Percentiles rank a stretch among this genome's conserved stretches.
These are phyloP conservation scores for Ophraella communa DNA, from an alignment of 2,888 invertebrate species.

Conservation along the genomic window DNA sequence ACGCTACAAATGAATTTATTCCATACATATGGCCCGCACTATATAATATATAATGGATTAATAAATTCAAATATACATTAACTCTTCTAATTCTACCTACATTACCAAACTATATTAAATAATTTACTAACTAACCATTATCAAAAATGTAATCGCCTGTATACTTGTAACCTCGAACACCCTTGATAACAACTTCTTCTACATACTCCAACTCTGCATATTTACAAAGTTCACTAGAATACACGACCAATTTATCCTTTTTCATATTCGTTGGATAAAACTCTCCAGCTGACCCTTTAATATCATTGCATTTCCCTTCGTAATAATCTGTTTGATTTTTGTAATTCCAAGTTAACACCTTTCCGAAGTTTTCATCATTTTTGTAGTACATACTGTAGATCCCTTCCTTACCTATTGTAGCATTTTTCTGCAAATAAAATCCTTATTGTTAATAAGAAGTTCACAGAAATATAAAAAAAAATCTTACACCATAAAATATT, in stretches of 20 bases:
- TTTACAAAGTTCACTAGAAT: slow-evolving; percentile 78
- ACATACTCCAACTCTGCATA: slow-evolving; percentile 69
- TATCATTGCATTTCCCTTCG: slow-evolving; percentile 65
- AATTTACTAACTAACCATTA: slow-evolving; percentile 63
- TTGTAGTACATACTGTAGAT: slow-evolving; percentile 78
- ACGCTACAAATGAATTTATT: too few relatives aligned
- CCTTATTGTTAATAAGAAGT: background rate
- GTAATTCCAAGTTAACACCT: slow-evolving; percentile 75
- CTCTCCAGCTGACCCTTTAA: slow-evolving; percentile 81
- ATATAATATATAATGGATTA: too few relatives aligned
- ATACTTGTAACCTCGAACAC: slow-evolving; percentile 72
- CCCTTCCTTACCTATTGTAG: slow-evolving; percentile 74
- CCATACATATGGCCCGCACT: too few relatives aligned
- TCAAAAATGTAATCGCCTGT: slow-evolving; percentile 71
- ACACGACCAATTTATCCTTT: slow-evolving; percentile 67
- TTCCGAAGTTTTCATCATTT: slow-evolving; percentile 69
- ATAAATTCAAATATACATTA: too few relatives aligned
- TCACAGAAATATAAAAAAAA: background rate
- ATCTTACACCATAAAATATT: slow-evolving; percentile 76
- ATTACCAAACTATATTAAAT: too few relatives aligned
- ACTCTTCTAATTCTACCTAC: background rate
- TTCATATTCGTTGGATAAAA: slow-evolving; percentile 76
- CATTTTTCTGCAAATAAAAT: slow-evolving; percentile 71
- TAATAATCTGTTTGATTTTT: slow-evolving; percentile 65
- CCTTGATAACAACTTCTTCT: slow-evolving; percentile 65